phyloP scores from a whole-genome alignment of 2,113 vertebrate species.

The Bufo bufo region DNA sequence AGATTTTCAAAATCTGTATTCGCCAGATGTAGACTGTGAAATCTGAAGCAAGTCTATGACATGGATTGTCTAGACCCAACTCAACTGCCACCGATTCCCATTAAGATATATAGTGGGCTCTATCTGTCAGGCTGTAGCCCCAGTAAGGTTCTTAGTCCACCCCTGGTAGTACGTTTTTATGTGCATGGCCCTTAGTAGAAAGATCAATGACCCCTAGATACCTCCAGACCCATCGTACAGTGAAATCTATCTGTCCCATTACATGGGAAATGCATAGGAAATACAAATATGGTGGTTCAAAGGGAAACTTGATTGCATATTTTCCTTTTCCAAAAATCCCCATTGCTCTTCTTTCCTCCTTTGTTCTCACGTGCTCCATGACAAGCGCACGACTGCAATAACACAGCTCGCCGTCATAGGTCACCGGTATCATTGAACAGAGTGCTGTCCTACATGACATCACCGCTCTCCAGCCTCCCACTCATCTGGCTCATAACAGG shows the following conservation, averaged over 20 bases:
- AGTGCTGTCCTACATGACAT: slow-evolving; percentile 71
- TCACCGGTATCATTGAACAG: slow-evolving; percentile 72
- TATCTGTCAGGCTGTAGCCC: no score
- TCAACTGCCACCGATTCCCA: no score
- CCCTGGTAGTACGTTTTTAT: no score
- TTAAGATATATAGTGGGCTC: no score
- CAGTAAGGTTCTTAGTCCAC: no score
- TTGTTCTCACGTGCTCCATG: slow-evolving; percentile 24
- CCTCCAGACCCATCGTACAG: neutral
- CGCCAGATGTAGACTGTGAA: no score
- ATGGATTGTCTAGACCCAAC: no score
- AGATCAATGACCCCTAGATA: neutral
- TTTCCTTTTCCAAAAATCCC: slow-evolving; percentile 37
- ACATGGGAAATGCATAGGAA: slow-evolving; percentile 35
- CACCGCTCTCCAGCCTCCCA: slow-evolving; percentile 65
- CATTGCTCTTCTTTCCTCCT: slow-evolving; percentile 32
- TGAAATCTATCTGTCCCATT: slow-evolving; percentile 40
- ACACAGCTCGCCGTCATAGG: slow-evolving; percentile 70
- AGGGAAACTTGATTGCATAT: slow-evolving; percentile 51
- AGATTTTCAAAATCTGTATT: no score
- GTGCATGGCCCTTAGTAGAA: no score
- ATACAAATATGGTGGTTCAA: slow-evolving; percentile 17
- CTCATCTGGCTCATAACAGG: slow-evolving; percentile 75
- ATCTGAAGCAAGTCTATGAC: no score
- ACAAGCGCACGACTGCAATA: slow-evolving; percentile 72